These are phyloP conservation scores for Chaetophractus vellerosus DNA, from an alignment of 2,797 vertebrate species.

Conservation along the genomic window DNA sequence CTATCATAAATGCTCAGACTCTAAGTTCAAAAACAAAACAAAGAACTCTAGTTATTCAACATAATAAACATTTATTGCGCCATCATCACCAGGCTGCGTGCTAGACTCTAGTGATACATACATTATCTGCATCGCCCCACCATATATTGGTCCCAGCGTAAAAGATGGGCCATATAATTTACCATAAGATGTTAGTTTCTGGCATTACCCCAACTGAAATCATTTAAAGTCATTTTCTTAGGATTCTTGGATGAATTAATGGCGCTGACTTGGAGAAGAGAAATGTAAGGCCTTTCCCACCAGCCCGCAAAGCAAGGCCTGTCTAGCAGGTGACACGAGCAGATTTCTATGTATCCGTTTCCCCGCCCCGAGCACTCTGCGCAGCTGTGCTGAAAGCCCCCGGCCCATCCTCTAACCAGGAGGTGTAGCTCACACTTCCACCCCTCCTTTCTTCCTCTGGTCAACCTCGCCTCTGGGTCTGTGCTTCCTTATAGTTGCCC, in stretches of 20 bases:
- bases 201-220: background rate
- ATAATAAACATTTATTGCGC: background rate
- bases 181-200: background rate
- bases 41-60: background rate
- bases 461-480: background rate
- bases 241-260: background rate
- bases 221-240: background rate
- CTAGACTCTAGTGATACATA: fast-evolving
- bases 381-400: fast-evolving
- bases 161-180: background rate
- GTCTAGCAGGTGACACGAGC: background rate
- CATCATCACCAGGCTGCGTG: background rate
- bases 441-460: background rate
- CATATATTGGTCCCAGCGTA: fast-evolving
- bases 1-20: background rate
- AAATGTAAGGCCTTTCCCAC: background rate
- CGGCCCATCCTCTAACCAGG: background rate
- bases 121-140: fast-evolving
- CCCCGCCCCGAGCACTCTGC: background rate
- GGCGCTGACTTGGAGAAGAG: background rate
- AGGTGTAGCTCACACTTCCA: background rate
- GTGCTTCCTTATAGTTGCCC: background rate
- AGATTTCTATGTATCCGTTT: fast-evolving
- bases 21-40: background rate
- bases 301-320: background rate